A percentile compares a stretch with the other conserved stretches of the same genome.
Evolutionary conservation across 2,888 invertebrate species (phyloP).

Genomic region (Xanthia icteritia): DNA sequence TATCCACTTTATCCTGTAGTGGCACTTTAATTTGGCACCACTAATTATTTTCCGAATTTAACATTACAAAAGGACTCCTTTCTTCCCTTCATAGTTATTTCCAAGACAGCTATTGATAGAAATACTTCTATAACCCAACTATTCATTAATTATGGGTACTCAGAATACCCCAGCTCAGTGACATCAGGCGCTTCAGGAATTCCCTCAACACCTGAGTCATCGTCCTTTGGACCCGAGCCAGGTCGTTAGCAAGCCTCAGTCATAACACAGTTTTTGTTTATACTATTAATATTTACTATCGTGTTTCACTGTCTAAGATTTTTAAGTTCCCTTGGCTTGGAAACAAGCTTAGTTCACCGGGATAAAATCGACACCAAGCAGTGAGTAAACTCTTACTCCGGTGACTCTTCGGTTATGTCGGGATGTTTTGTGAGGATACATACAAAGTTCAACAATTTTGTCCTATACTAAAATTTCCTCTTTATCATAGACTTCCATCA

Average conservation of each 20-base stretch:
- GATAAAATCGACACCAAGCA: too few relatives aligned
- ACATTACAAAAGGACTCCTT: neutral
- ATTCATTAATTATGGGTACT: slow-evolving; percentile 35
- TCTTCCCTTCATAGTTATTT: neutral
- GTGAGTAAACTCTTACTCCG: too few relatives aligned
- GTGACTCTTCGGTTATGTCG: neutral
- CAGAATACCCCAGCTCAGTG: slow-evolving; percentile 35
- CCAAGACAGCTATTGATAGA: neutral
- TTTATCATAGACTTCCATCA: neutral
- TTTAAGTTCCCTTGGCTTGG: neutral
- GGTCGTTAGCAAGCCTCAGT: slow-evolving; percentile 47
- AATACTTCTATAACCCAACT: slow-evolving; percentile 13
- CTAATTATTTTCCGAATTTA: neutral
- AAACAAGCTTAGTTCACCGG: neutral
- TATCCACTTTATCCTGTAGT: neutral
- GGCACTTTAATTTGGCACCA: neutral
- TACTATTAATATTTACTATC: slow-evolving; percentile 27
- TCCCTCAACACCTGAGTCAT: slow-evolving; percentile 60
- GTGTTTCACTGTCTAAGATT: neutral
- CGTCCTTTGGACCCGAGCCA: slow-evolving; percentile 66
- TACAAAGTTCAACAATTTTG: neutral
- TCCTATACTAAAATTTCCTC: neutral
- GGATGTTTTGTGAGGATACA: neutral
- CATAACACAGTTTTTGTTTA: slow-evolving; percentile 41
- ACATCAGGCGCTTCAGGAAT: slow-evolving; percentile 61